Base-by-base conservation (phyloP, 2,113 vertebrate species). In the Trematomus loennbergii region DNA sequence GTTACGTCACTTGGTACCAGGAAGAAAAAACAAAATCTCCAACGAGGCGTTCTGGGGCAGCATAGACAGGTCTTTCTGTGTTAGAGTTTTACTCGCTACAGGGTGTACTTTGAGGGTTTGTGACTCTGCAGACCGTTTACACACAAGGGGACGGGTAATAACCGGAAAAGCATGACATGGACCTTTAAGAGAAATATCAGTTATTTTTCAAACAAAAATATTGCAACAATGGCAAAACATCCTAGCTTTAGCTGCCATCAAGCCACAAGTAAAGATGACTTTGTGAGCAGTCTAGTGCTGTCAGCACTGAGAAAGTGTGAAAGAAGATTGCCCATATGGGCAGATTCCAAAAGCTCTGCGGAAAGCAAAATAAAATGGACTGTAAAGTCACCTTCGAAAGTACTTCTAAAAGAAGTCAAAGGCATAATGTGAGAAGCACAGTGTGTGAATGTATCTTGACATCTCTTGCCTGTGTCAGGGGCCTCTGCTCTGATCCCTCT, bases 381-480 rank as follows among this genome's bases (percentile, higher is more conserved):
- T 79, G 49, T 85, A 87, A 87, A 90, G 82, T 92, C 88, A 92
- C 89, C 89, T 91, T 89, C 55, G 54, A 86, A 84, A 86, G 78
- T 72, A 82, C 83, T 72, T 89, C 69, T 78, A 62, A 89, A 82
- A 87, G 87, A 77, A 90, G 89, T 88, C 83, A 88, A 93, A 91
- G 84, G 87, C 81, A 82, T 90, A 85, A 88, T 89, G 85, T 81
- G 87, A 73, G 87, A 87, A 83, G 76, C 70, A 85, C 55, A 58
- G 69, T 78, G 76, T 82, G 83, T 77, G 84, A 69, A 72, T 20
- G 45, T 84, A 88, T 91, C 90, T 88, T 91, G 93, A 91, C 88
- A 93, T 92, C 87, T 89, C 80, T 88, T 49, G 81, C 89, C 36
- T 86, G 91, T 89, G 91, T 91, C 86, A 87, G 76, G 81, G 89